Evolutionary conservation across 2,888 invertebrate genomes (phyloP).

Genomic region (Nymphalis polychloros): DNA sequence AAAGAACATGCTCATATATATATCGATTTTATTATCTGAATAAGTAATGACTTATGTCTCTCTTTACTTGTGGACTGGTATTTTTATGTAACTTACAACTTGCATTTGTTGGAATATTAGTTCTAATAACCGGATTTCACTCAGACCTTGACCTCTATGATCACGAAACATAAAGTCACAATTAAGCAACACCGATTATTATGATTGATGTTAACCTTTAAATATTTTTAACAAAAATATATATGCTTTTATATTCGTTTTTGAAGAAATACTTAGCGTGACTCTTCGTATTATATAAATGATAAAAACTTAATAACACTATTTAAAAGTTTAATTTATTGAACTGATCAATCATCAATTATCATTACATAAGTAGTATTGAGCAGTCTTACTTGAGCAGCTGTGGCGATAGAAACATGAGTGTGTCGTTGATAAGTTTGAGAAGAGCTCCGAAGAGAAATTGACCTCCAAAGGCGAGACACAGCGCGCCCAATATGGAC

Average conservation of each 20-base stretch:
- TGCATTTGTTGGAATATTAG: not conserved
- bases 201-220: not conserved
- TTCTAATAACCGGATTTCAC: conserved; percentile 8
- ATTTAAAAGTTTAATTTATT: too few species aligned
- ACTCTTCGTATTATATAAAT: too few species aligned
- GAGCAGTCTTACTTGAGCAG: conserved; percentile 86
- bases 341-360: too few species aligned
- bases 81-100: conserved; percentile 1
- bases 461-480: conserved; percentile 92
- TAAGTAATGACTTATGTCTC: too few species aligned
- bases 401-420: conserved; percentile 95
- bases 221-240: too few species aligned
- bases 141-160: not conserved
- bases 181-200: not conserved
- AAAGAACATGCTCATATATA: not conserved
- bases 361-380: too few species aligned
- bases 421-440: conserved; percentile 90
- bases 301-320: too few species aligned
- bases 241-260: too few species aligned
- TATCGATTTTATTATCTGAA: too few species aligned
- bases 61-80: too few species aligned
- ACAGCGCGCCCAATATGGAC: conserved; percentile 91
- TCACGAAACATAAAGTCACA: not conserved
- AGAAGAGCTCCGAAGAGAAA: conserved; percentile 92
- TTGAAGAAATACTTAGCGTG: too few species aligned